Conservation (phyloP, 2,797 vertebrate genomes). For the Rhinoraja longicauda region DNA sequence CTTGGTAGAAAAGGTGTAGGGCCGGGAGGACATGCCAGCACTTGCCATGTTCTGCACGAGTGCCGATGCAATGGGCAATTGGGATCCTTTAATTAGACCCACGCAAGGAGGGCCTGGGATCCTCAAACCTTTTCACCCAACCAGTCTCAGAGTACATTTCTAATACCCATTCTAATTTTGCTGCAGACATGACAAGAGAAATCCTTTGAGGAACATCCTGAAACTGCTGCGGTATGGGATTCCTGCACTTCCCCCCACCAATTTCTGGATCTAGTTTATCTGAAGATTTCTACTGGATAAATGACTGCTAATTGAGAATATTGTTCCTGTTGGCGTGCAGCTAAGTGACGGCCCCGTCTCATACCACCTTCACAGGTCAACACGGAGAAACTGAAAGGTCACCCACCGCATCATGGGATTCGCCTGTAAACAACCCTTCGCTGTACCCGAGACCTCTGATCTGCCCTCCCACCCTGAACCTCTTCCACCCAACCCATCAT, state of each 20-base stretch:
- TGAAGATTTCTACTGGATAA: background rate
- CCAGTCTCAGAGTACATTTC: background rate
- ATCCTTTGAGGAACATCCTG: background rate
- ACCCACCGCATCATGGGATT: background rate
- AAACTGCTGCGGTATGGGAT: background rate
- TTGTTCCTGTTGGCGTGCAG: background rate
- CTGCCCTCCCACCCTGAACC: background rate
- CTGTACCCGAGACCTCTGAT: background rate
- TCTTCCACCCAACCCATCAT: background rate
- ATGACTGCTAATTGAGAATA: background rate
- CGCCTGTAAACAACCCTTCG: background rate
- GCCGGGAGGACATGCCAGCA: background rate
- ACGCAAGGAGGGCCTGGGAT: background rate
- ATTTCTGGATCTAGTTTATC: background rate
- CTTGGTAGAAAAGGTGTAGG: slow-evolving; percentile 16
- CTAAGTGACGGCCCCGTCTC: background rate
- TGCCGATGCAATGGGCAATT: no score
- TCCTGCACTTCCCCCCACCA: background rate
- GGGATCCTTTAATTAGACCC: background rate
- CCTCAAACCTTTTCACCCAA: background rate
- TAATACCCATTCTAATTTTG: background rate
- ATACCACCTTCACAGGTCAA: background rate
- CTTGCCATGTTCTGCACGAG: background rate
- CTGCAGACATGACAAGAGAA: background rate
- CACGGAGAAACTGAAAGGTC: background rate